These are phyloP conservation scores for Podarcis muralis DNA, from an alignment of 2,113 vertebrate genomes.

Conservation along the genomic window DNA sequence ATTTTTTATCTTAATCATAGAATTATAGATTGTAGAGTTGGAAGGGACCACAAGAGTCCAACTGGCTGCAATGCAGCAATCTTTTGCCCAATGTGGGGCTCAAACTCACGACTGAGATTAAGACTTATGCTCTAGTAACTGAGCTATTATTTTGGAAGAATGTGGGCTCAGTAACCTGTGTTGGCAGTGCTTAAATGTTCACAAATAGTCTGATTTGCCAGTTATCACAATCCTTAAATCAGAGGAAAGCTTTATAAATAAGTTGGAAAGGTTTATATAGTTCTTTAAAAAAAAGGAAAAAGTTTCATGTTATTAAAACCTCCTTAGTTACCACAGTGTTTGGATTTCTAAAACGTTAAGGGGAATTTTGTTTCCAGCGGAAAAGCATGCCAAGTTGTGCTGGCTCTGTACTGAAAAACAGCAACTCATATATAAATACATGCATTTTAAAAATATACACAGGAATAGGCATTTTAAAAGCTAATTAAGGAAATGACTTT, in stretches of 20 bases:
- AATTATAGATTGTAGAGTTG: too few relatives aligned
- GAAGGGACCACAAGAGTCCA: too few relatives aligned
- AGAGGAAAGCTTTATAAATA: constrained; percentile 1
- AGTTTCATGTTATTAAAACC: constrained; percentile 12
- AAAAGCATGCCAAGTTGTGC: background rate
- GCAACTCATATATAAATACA: background rate
- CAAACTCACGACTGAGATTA: background rate
- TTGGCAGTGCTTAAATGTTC: background rate
- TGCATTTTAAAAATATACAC: background rate
- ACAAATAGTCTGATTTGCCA: background rate
- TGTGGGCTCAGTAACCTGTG: background rate
- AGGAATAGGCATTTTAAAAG: constrained; percentile 25
- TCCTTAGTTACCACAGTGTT: background rate
- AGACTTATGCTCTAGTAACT: accelerated
- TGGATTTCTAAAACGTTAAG: constrained; percentile 8
- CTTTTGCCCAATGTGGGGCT: too few relatives aligned
- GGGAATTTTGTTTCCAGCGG: background rate
- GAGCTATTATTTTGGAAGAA: background rate
- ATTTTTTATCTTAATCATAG: too few relatives aligned
- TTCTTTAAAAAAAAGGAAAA: background rate
- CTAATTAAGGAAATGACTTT: constrained; percentile 9
- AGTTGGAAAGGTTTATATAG: background rate
- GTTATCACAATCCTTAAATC: background rate
- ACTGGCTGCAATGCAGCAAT: too few relatives aligned
- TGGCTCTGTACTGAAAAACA: background rate